A percentile compares a stretch with the other conserved stretches of the same genome.
Evolutionary conservation across 1,140 invertebrate species (phyloP).

Genomic region (Drosophila asahinai): DNA sequence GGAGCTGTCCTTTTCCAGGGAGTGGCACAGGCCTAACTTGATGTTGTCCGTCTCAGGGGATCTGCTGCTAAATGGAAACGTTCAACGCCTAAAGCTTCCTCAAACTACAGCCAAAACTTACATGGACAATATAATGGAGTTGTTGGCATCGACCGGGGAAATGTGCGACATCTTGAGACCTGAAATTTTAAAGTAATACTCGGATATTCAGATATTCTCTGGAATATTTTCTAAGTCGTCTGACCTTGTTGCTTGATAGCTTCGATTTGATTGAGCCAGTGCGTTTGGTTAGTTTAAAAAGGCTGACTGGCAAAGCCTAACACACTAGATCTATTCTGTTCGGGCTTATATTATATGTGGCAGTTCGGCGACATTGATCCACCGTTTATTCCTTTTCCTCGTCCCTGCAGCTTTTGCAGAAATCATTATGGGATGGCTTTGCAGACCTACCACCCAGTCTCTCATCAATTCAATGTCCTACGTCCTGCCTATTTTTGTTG

Average conservation of each 20-base stretch:
- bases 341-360: too few species aligned
- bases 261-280: neutral
- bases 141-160: constrained; percentile 18
- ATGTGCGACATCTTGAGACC: constrained; percentile 55
- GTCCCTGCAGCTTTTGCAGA: too few species aligned
- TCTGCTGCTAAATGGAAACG: constrained; percentile 2
- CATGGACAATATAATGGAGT: constrained; percentile 6
- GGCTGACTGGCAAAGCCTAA: too few species aligned
- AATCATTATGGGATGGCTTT: too few species aligned
- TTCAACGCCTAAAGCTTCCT: neutral
- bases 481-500: too few species aligned
- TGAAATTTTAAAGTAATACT: constrained; percentile 25
- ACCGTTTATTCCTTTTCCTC: too few species aligned
- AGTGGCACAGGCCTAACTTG: constrained; percentile 48
- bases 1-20: constrained; percentile 46
- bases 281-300: neutral
- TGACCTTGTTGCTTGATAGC: constrained; percentile 6
- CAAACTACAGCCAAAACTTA: constrained; percentile 7
- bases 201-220: neutral
- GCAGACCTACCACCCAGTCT: too few species aligned
- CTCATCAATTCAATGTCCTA: too few species aligned
- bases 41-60: constrained; percentile 46
- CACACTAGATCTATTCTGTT: too few species aligned
- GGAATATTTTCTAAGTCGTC: neutral
- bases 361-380: too few species aligned